Evolutionary conservation across 2,888 invertebrate genomes (phyloP).

Genomic region (Teleiodes luculella): DNA sequence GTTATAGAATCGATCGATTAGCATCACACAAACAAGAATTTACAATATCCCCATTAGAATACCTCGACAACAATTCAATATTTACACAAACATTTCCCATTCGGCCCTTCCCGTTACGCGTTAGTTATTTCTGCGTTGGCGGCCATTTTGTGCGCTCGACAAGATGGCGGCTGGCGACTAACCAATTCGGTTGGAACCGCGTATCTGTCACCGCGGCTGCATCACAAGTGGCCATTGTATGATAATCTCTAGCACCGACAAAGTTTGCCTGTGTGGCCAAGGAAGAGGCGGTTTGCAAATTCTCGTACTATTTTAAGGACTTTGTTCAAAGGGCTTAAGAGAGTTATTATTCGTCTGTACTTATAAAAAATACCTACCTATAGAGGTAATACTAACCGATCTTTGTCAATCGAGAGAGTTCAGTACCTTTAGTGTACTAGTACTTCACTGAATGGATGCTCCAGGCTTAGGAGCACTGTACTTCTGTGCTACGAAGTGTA

Average conservation of each 20-base stretch:
- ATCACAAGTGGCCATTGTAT: conserved; percentile 75
- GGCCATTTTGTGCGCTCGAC: conserved; percentile 64
- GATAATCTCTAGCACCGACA: conserved; percentile 71
- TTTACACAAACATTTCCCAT: conserved; percentile 5
- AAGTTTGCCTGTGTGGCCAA: conserved; percentile 60
- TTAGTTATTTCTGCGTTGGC: conserved; percentile 21
- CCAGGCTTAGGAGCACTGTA: too few relatives aligned
- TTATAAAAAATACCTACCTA: too few relatives aligned
- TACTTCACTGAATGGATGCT: too few relatives aligned
- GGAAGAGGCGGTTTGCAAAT: conserved; percentile 42
- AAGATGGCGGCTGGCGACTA: conserved; percentile 68
- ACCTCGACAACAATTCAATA: conserved; percentile 2
- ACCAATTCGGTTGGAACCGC: conserved; percentile 72
- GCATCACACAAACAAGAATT: conserved; percentile 1
- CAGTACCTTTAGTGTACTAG: too few relatives aligned
- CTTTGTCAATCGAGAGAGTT: too few relatives aligned
- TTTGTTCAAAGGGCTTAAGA: background rate
- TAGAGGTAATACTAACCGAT: too few relatives aligned
- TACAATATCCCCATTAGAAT: conserved; percentile 6
- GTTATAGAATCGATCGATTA: too few relatives aligned
- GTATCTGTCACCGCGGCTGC: conserved; percentile 72
- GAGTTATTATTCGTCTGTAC: too few relatives aligned
- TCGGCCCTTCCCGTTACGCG: conserved; percentile 10
- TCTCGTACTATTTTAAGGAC: conserved; percentile 13
- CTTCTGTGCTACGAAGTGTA: too few relatives aligned